A percentile compares a stretch with the other conserved stretches of the same genome.
Evolutionary conservation across 2,888 invertebrate species (phyloP).

Genomic region (Pammene aurita): DNA sequence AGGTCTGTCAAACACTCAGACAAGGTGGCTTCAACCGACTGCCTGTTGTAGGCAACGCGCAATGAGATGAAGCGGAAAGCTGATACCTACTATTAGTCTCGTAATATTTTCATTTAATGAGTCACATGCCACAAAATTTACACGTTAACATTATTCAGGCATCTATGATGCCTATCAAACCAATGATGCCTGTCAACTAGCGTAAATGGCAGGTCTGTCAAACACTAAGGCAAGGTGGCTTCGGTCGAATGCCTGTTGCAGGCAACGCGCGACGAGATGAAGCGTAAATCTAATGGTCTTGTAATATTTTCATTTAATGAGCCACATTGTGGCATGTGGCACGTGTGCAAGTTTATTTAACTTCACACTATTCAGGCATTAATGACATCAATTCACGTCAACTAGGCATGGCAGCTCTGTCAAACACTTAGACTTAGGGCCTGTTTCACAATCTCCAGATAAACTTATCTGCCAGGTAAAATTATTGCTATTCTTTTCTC

Average conservation of each 20-base stretch:
- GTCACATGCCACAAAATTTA: too few relatives aligned
- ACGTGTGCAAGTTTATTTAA: too few relatives aligned
- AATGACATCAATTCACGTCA: too few relatives aligned
- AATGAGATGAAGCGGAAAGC: conserved; percentile 5
- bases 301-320: background rate
- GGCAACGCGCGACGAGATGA: conserved; percentile 5
- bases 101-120: background rate
- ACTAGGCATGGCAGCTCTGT: conserved; percentile 28
- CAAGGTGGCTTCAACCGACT: conserved; percentile 9
- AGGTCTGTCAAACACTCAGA: conserved; percentile 31
- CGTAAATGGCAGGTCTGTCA: conserved; percentile 29
- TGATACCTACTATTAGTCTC: background rate
- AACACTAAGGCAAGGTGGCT: conserved; percentile 28
- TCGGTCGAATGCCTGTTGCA: background rate
- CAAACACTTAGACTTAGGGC: conserved; percentile 32
- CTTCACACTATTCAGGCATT: too few relatives aligned
- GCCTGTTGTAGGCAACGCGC: background rate
- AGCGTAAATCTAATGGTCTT: background rate
- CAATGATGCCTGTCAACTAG: conserved; percentile 22
- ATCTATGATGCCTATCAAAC: too few relatives aligned
- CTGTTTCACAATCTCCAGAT: too few relatives aligned
- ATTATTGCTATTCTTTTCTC: too few relatives aligned
- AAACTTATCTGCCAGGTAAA: too few relatives aligned
- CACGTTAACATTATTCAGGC: too few relatives aligned
- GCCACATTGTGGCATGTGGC: too few relatives aligned